Evolutionary conservation across 2,797 vertebrate genomes (phyloP), one percentile per base, ranked within the genome.

Genomic region (Clarias laeviceps): DNA sequence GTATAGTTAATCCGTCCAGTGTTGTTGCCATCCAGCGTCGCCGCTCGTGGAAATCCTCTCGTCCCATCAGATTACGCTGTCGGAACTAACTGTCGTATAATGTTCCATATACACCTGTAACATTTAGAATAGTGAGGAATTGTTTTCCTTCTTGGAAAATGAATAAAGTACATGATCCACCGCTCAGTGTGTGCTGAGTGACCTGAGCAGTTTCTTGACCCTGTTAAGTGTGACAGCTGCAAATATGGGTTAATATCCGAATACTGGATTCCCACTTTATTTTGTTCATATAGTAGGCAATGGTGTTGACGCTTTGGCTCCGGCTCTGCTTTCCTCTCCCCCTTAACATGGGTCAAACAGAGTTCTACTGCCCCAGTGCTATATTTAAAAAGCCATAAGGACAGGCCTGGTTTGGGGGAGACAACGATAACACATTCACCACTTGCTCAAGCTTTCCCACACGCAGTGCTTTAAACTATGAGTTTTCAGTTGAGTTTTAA

Each of bases 351-450:
- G 91, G 93, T 95, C 91, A 93, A 84, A 86, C 81, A 89, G 91
- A 94, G 93, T 92, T 93, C 92, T 87, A 87, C 72, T 85, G 89
- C 87, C 87, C 90, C 87, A 77, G 82, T 6, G 84, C 93, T 95
- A 95, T 94, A 94, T 94, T 93, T 94, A 94, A 92, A 74, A 87
- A 86, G 87, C 89, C 87, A 81, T 90, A 92, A 94, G 93, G 90
- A 87, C 90, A 89, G 89, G 83, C 89, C 79, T 86, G 62, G 82
- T 76, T 74, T 82, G 57, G 32, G 68, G 77, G 61, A 65, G 83
- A 57, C 34, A 27, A 15, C 64, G 72, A 78, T 37, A 57, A 62
- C 54, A 83, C 54, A 17, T 57, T 78, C 57, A 37, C 76, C 57
- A n/a, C 66, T 66, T 61, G 57, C n/a, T 62, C 64, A 78, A 45